Percentiles rank a stretch among this genome's conserved stretches.
Conservation (phyloP, 2,888 invertebrate species). For the Lasioglossum zephyrum region DNA sequence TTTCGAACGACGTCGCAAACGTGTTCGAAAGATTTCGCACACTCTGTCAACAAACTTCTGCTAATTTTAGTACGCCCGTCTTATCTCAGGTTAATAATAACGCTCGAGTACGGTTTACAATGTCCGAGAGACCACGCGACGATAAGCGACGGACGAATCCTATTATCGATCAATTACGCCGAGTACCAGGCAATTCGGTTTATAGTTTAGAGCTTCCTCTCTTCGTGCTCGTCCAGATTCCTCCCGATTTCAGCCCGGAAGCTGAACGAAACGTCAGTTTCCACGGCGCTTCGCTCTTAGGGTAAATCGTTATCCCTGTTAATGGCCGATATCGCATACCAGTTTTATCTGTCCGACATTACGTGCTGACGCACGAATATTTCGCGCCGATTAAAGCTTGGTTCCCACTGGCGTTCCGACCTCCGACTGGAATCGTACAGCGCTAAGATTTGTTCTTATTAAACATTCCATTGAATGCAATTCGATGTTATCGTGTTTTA, state of each 20-base stretch:
- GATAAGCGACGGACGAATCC: background rate
- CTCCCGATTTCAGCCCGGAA: slow-evolving; percentile 49
- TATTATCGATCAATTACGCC: background rate
- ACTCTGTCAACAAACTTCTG: background rate
- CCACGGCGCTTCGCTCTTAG: background rate
- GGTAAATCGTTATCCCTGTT: slow-evolving; percentile 47
- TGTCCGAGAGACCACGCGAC: background rate
- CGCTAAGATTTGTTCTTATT: too few species aligned
- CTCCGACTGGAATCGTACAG: background rate
- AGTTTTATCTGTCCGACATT: slow-evolving; percentile 76
- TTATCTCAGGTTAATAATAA: background rate
- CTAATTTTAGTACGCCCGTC: background rate
- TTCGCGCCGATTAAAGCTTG: slow-evolving; percentile 36
- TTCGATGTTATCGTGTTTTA: too few species aligned
- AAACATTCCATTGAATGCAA: too few species aligned
- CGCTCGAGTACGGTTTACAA: background rate
- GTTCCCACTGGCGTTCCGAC: background rate
- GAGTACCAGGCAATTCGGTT: slow-evolving; percentile 9
- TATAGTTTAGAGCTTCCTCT: slow-evolving; percentile 22
- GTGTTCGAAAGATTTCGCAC: background rate
- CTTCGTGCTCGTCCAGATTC: slow-evolving; percentile 11
- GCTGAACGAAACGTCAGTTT: slow-evolving; percentile 9
- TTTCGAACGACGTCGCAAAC: background rate
- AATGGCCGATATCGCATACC: slow-evolving; percentile 72
- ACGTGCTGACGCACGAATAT: slow-evolving; percentile 63